Evolutionary conservation across 2,888 invertebrate species (phyloP), one percentile per base, ranked within the genome.

Genomic region (Scaptomyza tumidula): DNA sequence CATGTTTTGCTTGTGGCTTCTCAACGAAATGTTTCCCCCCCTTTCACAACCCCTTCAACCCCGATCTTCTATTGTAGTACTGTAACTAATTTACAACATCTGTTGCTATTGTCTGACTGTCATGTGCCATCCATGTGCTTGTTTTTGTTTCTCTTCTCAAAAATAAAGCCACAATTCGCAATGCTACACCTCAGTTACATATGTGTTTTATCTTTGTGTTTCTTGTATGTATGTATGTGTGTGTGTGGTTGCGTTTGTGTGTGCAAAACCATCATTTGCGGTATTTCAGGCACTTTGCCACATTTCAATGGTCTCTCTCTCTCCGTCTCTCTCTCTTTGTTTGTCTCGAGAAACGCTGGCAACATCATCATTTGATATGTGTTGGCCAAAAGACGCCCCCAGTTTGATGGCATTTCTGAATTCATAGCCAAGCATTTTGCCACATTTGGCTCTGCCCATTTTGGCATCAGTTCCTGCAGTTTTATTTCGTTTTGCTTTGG

Each of bases 381-480:
- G 33, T 33, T 33, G 33, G 33, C 33, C 57, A 50, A 29, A 43
- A 48, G 54, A 48, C 33, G 33, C 50, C 58, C 54, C 63, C 24
- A 11, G 54, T 65, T 16, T 74, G 74, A 57, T 75, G 67, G 57
- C 60, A 63, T 67, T 73, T 49, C 54, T 60, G 60, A 73, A 78
- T 73, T 67, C 75, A 78, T 78, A 27, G 74, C 33, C 60, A 60
- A 78, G 54, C 78, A 72, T 78, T 78, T 73, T 64, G 75, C 78
- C 74, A 78, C 73, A 78, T 77, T 67, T 63, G 61, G 52, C 60
- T 53, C 55, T 6, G 16, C 49, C 71, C 45, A 45, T 45, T 59
- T 49, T 53, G 72, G 43, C 57, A 72, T 63, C 54, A 75, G 72
- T 72, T 72, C 68, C 60, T 39, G 53, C 48, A 33, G 4, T 41